phyloP scores from a whole-genome alignment of 2,113 vertebrate genomes.

The Colinus virginianus region DNA sequence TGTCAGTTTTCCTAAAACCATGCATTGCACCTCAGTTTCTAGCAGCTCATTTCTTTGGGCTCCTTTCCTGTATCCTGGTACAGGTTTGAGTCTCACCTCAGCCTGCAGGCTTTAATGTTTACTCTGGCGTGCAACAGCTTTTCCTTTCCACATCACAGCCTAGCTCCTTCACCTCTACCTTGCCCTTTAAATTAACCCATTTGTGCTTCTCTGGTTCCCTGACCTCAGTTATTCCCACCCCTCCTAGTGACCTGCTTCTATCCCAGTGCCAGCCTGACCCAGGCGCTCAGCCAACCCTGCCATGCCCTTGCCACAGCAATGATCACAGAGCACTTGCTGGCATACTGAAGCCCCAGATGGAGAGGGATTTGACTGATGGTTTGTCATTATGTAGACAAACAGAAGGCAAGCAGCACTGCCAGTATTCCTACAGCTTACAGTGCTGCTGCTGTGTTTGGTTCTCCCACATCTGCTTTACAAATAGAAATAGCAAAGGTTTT shows the following conservation, averaged over 20 bases:
- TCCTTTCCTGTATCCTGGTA: not conserved
- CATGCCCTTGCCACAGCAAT: not conserved
- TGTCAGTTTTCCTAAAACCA: not conserved
- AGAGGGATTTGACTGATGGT: not conserved
- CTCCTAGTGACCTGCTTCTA: not conserved
- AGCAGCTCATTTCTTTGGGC: not conserved
- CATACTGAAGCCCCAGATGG: not conserved
- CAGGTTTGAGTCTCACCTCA: accelerated
- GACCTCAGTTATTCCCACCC: not conserved
- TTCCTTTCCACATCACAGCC: not conserved
- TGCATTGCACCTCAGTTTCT: too few relatives aligned
- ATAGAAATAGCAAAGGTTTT: not conserved
- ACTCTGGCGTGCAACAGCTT: not conserved
- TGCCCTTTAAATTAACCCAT: not conserved
- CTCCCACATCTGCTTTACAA: accelerated
- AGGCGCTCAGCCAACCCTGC: not conserved
- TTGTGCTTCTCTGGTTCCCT: not conserved
- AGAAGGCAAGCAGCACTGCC: not conserved
- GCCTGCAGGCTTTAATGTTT: not conserved
- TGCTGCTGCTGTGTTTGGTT: not conserved
- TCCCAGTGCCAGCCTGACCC: not conserved
- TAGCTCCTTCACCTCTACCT: not conserved
- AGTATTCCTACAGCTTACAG: not conserved
- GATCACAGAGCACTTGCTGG: not conserved
- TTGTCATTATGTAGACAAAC: not conserved